These are phyloP conservation scores for Xiphorhynchus erythropygius DNA, from an alignment of 2,797 vertebrate species.

Conservation along the genomic window DNA sequence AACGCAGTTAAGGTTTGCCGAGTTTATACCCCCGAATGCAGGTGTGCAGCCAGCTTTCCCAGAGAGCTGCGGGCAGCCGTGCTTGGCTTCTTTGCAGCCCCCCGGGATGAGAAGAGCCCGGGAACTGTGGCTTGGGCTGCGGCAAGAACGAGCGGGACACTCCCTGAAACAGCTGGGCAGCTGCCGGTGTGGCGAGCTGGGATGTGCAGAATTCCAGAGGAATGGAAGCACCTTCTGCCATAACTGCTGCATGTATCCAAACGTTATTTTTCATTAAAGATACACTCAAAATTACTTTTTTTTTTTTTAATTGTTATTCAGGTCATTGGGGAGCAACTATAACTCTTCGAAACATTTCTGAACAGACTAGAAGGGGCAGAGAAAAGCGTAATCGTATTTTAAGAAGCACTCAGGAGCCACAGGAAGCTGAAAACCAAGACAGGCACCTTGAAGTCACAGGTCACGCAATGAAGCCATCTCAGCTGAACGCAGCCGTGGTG, in stretches of 20 bases:
- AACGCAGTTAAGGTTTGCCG: not conserved
- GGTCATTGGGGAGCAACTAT: not conserved
- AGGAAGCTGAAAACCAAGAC: not conserved
- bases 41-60: fast-evolving
- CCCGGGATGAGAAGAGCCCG: fast-evolving
- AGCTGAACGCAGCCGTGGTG: not conserved
- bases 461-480: not conserved
- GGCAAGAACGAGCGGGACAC: fast-evolving
- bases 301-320: not conserved
- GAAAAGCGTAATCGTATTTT: fast-evolving
- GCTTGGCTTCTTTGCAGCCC: fast-evolving
- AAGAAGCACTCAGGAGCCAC: not conserved
- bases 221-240: not conserved
- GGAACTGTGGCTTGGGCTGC: fast-evolving
- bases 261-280: not conserved
- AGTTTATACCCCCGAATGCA: fast-evolving
- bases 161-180: not conserved
- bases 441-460: not conserved
- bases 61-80: fast-evolving
- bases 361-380: not conserved
- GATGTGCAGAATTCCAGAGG: not conserved
- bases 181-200: fast-evolving
- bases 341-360: not conserved
- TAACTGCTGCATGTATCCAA: fast-evolving
- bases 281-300: not conserved